A percentile compares a stretch with the other conserved stretches of the same genome.
Evolutionary conservation across 2,797 vertebrate genomes (phyloP).

Genomic region (Xenopus petersii): DNA sequence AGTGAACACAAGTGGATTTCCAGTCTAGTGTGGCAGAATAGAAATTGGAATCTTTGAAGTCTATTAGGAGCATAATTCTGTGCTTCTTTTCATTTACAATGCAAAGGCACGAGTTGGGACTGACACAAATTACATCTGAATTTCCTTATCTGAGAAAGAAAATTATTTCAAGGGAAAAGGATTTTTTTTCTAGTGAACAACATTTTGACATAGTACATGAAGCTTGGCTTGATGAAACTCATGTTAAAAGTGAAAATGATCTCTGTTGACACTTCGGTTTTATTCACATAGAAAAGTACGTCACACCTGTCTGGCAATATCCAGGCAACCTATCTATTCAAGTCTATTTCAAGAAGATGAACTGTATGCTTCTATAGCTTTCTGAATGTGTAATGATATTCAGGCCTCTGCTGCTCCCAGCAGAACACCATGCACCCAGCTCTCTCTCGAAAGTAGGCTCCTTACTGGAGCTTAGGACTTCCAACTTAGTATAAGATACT

Average conservation of each 20-base stretch:
- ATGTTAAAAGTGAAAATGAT: background rate
- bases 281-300: background rate
- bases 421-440: too few species aligned
- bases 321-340: background rate
- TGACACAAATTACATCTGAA: slow-evolving; percentile 61
- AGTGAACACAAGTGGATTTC: slow-evolving; percentile 97
- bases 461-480: too few species aligned
- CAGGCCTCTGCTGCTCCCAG: too few species aligned
- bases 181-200: background rate
- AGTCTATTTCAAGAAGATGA: background rate
- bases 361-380: too few species aligned
- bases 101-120: slow-evolving; percentile 62
- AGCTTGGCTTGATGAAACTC: background rate
- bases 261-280: background rate
- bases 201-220: background rate
- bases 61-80: slow-evolving; percentile 89
- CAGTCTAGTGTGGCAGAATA: slow-evolving; percentile 97
- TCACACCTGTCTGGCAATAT: background rate
- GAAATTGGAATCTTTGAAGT: slow-evolving; percentile 98
- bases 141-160: slow-evolving; percentile 51
- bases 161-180: background rate
- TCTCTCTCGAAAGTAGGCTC: too few species aligned
- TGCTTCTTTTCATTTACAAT: slow-evolving; percentile 70
- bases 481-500: too few species aligned
- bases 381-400: too few species aligned